These are phyloP conservation scores for Enteromius paludinosus DNA, from an alignment of 2,797 vertebrate genomes.

Conservation along the genomic window DNA sequence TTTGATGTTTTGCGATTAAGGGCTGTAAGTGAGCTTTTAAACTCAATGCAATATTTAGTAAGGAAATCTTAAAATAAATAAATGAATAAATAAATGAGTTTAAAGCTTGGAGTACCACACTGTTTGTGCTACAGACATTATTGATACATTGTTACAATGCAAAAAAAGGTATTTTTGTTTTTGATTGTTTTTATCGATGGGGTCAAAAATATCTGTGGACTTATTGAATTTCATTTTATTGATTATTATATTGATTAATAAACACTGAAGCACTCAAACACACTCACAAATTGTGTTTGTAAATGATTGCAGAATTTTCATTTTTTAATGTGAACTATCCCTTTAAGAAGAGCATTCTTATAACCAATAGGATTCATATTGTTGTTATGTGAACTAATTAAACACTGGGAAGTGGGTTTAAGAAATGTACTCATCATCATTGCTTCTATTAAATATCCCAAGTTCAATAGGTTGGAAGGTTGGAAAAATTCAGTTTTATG, in stretches of 20 bases:
- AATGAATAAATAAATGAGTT: neutral
- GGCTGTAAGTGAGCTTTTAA: conserved; percentile 15
- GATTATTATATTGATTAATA: too few relatives aligned
- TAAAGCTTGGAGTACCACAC: neutral
- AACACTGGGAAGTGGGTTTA: neutral
- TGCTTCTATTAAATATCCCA: neutral
- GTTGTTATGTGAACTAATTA: too few relatives aligned
- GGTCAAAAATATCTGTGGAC: neutral
- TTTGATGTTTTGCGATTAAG: conserved; percentile 53
- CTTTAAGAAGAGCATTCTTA: neutral
- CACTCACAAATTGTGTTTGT: neutral
- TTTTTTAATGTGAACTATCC: neutral
- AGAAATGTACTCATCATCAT: neutral
- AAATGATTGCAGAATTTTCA: neutral
- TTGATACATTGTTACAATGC: neutral
- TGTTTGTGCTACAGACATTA: neutral
- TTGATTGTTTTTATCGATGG: neutral
- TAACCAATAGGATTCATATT: neutral
- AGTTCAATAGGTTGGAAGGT: neutral
- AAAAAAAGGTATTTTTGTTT: neutral
- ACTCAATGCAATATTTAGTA: neutral
- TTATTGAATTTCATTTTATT: neutral
- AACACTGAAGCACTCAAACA: neutral
- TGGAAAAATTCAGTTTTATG: neutral
- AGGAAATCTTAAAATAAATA: neutral